Evolutionary conservation across 2,888 invertebrate species (phyloP).

Genomic region (Pterostichus niger): DNA sequence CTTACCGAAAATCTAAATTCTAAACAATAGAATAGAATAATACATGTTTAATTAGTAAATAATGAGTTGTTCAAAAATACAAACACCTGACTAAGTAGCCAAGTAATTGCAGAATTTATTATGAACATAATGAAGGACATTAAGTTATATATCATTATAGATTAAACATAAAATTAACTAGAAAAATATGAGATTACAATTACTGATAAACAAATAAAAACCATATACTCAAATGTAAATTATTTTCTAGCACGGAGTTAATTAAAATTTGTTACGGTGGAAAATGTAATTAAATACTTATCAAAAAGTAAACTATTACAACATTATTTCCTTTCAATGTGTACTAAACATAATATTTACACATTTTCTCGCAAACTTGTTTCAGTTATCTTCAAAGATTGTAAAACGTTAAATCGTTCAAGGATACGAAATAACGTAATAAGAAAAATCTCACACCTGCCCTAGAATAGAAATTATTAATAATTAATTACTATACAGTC

Average conservation of each 20-base stretch:
- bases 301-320: conserved; percentile 37
- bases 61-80: conserved; percentile 28
- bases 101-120: conserved; percentile 31
- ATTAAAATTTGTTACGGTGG: not conserved
- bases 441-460: not conserved
- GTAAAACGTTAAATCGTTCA: not conserved
- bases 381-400: not conserved
- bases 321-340: conserved; percentile 8
- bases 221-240: not conserved
- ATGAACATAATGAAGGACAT: not conserved
- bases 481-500: not conserved
- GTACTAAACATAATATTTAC: conserved; percentile 11
- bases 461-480: not conserved
- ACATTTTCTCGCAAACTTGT: not conserved
- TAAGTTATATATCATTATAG: conserved; percentile 1
- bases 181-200: not conserved
- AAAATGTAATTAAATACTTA: conserved; percentile 25
- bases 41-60: conserved; percentile 28
- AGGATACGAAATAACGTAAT: not conserved
- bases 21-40: conserved; percentile 5
- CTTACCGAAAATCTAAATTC: too few relatives aligned
- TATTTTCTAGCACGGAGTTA: not conserved
- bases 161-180: not conserved
- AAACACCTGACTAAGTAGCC: not conserved
- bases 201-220: not conserved